phyloP scores from a whole-genome alignment of 2,888 invertebrate genomes.

The Tachina fera region DNA sequence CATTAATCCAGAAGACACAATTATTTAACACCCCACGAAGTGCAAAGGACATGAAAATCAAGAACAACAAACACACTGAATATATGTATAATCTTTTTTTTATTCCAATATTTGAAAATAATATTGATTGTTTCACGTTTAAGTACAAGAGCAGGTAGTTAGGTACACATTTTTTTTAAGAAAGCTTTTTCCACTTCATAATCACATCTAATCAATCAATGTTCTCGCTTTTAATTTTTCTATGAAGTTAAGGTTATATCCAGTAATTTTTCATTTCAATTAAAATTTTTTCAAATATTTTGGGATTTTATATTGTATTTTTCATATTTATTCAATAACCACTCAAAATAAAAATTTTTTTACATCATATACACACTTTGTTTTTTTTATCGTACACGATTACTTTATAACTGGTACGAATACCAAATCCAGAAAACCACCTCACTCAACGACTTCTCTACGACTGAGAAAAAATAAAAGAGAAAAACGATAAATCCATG shows the following conservation, averaged over 20 bases:
- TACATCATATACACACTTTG: constrained; percentile 46
- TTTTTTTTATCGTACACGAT: constrained; percentile 62
- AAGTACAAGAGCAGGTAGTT: constrained; percentile 64
- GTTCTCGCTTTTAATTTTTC: constrained; percentile 8
- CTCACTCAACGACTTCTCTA: constrained; percentile 62
- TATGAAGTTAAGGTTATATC: constrained; percentile 25
- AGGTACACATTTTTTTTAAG: constrained; percentile 65
- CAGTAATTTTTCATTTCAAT: neutral
- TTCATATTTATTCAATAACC: constrained; percentile 42
- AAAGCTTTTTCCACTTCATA: constrained; percentile 46
- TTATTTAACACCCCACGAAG: constrained; percentile 33
- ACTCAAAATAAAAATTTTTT: constrained; percentile 37
- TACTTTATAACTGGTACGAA: constrained; percentile 47
- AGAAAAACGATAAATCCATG: constrained; percentile 27
- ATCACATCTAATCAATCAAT: constrained; percentile 53
- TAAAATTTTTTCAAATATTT: neutral
- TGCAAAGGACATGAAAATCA: constrained; percentile 2
- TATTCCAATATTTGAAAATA: constrained; percentile 42
- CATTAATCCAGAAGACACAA: neutral
- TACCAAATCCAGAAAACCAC: constrained; percentile 60
- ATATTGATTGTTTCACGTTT: constrained; percentile 68
- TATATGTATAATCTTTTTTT: constrained; percentile 43
- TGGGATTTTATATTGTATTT: constrained; percentile 2
- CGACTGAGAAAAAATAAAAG: constrained; percentile 56
- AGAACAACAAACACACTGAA: constrained; percentile 22